phyloP scores from a whole-genome alignment of 1,140 invertebrate genomes.

The Drosophila santomea region DNA sequence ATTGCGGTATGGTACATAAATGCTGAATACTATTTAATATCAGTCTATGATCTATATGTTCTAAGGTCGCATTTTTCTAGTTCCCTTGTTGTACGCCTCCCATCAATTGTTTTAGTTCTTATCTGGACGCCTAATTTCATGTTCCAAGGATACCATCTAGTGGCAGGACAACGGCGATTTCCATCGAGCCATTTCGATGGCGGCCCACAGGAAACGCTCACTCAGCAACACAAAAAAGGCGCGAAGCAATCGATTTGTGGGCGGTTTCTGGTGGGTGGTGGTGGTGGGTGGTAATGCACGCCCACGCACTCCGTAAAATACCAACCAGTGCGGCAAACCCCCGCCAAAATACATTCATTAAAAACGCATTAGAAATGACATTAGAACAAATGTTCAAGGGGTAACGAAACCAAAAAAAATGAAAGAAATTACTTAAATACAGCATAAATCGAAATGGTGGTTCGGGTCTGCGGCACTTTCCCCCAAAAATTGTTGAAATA shows the following conservation, averaged over 20 bases:
- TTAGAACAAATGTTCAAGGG: conserved; percentile 72
- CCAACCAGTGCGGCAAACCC: conserved; percentile 21
- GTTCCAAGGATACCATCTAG: conserved; percentile 23
- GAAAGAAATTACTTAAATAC: conserved; percentile 67
- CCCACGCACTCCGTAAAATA: conserved; percentile 14
- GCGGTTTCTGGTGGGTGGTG: conserved; percentile 14
- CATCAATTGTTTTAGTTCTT: conserved; percentile 4
- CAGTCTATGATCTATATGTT: neutral
- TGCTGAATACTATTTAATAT: too few species aligned
- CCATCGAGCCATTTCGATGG: conserved; percentile 29
- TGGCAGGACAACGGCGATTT: conserved; percentile 29
- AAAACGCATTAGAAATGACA: conserved; percentile 84
- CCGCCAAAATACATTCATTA: conserved; percentile 70
- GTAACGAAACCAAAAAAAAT: conserved; percentile 34
- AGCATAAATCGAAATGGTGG: conserved; percentile 54
- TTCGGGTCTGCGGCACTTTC: neutral
- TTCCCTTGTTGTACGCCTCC: neutral
- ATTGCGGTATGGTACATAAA: neutral
- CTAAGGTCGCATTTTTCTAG: neutral
- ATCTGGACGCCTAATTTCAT: conserved; percentile 27
- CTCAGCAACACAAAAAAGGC: conserved; percentile 70
- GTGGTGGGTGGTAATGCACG: neutral
- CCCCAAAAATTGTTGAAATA: neutral
- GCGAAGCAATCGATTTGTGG: conserved; percentile 83
- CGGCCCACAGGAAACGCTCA: conserved; percentile 71